These are phyloP conservation scores for Brevimyrus niger DNA, from an alignment of 2,113 vertebrate genomes.

Conservation along the genomic window DNA sequence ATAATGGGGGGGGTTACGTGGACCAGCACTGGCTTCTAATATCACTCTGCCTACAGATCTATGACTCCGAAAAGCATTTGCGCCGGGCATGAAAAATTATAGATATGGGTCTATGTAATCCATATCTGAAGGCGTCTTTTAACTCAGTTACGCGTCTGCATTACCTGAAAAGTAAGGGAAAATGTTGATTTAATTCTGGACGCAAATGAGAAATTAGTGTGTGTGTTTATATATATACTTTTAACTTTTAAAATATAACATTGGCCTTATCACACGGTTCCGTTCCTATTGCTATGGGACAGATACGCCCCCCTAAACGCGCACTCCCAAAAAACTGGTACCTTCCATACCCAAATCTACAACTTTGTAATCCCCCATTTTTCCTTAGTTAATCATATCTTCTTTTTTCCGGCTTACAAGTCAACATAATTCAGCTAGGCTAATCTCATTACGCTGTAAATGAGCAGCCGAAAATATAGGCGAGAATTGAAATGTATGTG, in stretches of 20 bases:
- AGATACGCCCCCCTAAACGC: neutral
- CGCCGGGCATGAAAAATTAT: neutral
- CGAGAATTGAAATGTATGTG: neutral
- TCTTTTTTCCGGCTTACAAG: neutral
- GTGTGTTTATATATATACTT: no score
- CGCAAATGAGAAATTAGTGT: neutral
- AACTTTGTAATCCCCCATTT: neutral
- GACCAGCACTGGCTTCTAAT: constrained; percentile 21
- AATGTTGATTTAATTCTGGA: constrained; percentile 15
- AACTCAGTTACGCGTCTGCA: constrained; percentile 14
- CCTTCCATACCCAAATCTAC: neutral
- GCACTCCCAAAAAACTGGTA: neutral
- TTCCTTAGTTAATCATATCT: neutral
- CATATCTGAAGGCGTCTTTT: constrained; percentile 1
- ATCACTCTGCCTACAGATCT: neutral
- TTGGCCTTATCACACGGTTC: neutral
- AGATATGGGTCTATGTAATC: constrained; percentile 12
- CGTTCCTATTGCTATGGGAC: neutral
- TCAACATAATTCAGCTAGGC: neutral
- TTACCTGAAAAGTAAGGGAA: constrained; percentile 14
- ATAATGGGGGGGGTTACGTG: constrained; percentile 31
- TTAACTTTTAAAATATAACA: neutral
- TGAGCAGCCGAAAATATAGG: neutral
- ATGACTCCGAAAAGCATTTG: constrained; percentile 1
- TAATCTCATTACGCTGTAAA: neutral